These are phyloP conservation scores for Nymphalis urticae DNA, from an alignment of 2,888 invertebrate genomes.

Conservation along the genomic window DNA sequence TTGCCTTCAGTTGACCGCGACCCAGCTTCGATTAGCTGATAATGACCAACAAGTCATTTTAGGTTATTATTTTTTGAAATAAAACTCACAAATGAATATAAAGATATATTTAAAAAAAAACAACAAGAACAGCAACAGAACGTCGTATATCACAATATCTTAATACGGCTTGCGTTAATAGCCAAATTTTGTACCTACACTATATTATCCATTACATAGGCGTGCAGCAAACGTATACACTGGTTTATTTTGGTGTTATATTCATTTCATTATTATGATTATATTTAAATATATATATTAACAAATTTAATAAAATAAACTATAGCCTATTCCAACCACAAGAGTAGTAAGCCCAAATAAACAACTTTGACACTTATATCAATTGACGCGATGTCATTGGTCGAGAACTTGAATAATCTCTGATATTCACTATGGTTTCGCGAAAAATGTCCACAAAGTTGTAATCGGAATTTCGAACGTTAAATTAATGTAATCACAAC, in stretches of 20 bases:
- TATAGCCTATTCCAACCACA: no score
- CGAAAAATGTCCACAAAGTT: background rate
- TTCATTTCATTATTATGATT: background rate
- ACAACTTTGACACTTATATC: no score
- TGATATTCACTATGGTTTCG: no score
- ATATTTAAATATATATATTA: background rate
- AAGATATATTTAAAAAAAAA: slow-evolving; percentile 37
- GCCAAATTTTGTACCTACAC: slow-evolving; percentile 9
- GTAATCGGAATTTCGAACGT: no score
- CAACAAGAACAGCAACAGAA: slow-evolving; percentile 43
- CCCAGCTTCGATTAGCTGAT: no score
- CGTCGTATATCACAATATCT: slow-evolving; percentile 53
- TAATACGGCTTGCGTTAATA: slow-evolving; percentile 37
- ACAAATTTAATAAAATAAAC: background rate
- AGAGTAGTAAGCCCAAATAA: no score
- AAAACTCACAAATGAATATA: slow-evolving; percentile 19
- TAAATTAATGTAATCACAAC: no score
- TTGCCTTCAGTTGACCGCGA: no score
- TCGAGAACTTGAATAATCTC: no score
- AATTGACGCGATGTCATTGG: no score
- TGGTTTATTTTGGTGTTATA: slow-evolving; percentile 2
- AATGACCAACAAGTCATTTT: no score
- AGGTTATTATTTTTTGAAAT: background rate
- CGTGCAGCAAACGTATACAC: slow-evolving; percentile 9
- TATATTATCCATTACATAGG: background rate